Evolutionary conservation across 1,140 invertebrate species (phyloP), one percentile per base, ranked within the genome.

Genomic region (Zaprionus kolodkinae): DNA sequence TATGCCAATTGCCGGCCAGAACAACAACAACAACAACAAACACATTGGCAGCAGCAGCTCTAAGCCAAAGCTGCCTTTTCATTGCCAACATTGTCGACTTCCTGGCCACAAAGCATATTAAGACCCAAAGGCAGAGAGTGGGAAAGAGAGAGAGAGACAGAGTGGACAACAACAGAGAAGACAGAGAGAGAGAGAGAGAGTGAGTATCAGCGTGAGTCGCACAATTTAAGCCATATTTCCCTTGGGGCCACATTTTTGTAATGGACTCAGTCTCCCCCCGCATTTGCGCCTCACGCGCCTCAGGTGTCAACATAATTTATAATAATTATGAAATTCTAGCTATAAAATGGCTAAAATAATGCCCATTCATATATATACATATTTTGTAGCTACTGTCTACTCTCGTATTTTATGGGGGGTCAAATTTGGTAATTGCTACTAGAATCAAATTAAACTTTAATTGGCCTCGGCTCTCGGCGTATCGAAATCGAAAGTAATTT

Each of bases 251-350:
- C 45, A 54, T 54, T 67, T 60, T 60, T 59, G 10, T 60, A 65
- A 64, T 71, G 50, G 61, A 21, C 45, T 61, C 38, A 13, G 12
- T 38, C 61, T 76, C 50, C 11, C 50, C 66, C 27, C 27, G 1
- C 45, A 71, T 79, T 83, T 83, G 79, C 71, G 68, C 21, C 21
- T 21, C 67, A 72, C 77, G 76, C 74, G 84, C 85, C 84, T 89
- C 84, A 88, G 84, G 84, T 88, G 84, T 88, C 84, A 80, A 84
- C 84, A 88, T 88, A 88, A 88, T 88, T 89, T 81, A 80, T 72
- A 81, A 84, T 84, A 88, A 88, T 88, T 88, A 88, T 89, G 81
- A 89, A 88, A 87, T 70, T 88, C 80, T 75, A 78, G 55, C 68
- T 52, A 65, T 66, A 72, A 76, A 71, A 76, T 50, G 52, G 13